Base-by-base conservation (phyloP, 2,888 invertebrate genomes). In the Brachyptera putata region DNA sequence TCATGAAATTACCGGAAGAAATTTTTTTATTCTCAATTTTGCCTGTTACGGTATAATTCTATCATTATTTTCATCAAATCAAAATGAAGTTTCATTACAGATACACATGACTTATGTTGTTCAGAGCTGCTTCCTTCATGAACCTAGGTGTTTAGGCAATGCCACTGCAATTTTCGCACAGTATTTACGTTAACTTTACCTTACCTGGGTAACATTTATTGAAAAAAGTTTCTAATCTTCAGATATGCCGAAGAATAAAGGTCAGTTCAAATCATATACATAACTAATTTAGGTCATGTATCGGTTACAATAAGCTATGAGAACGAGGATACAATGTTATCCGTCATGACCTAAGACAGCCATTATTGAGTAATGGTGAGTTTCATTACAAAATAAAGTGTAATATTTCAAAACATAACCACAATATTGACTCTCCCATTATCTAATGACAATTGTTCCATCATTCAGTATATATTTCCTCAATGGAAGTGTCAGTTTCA, bases 211-310 rank as follows among this genome's bases (percentile, higher is more conserved):
- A 63, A 63, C 39, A 61, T 22, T 56, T 43, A 25, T 21, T 18
- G 4, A 34, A 34, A 9, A 49, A 26, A 24, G 5, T 22, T 41
- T 13, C 7, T 26, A 36, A 34, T 39, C 25, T 24, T 24, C 30
- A 24, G 58, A 60, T 11, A 81, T 81, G 81, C 81, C 81, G 73
- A 81, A 81, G 71, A 81, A 81, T 78, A 81, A 81, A 72, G 81
- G 81, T 81, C 70, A 72, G 72, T 70, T 25, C 39, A 56, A 13
- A 21, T 30, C 9, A 36, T 24, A 4, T 30, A 30, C 9, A 13
- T 50, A 16, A n/a, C 2, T 3, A 34, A 21, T 14, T 34, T 36
- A 2, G 2, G 18, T 7, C 11, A 30, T 30, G 11, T 30, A 30
- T 7, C 11, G 7, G 11, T n/a, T n/a, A 11, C 30, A 30, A 30